phyloP scores from a whole-genome alignment of 2,888 invertebrate genomes.

The Lasioglossum leucozonium region DNA sequence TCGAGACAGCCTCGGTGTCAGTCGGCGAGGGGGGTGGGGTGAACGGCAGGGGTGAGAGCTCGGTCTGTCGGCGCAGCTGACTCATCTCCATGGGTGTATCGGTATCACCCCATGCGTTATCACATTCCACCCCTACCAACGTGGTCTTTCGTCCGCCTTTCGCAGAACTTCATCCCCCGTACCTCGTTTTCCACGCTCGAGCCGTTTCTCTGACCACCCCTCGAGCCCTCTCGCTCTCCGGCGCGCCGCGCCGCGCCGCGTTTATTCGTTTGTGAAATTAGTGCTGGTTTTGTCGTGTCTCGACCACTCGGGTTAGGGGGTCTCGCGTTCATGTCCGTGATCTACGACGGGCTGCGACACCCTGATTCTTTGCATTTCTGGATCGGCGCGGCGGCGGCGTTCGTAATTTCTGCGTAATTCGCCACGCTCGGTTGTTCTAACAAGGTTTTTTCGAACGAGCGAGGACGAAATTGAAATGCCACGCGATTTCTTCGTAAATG shows the following conservation, averaged over 20 bases:
- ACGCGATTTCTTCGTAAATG: too few species aligned
- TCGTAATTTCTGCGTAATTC: constrained; percentile 2
- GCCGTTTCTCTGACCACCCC: constrained; percentile 68
- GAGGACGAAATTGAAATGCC: neutral
- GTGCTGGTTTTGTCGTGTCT: constrained; percentile 80
- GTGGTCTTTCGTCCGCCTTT: constrained; percentile 44
- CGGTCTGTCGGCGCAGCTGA: constrained; percentile 67
- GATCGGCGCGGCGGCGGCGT: neutral
- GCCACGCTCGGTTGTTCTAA: neutral
- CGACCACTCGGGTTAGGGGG: constrained; percentile 34
- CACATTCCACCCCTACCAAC: constrained; percentile 67
- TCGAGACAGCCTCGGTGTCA: constrained; percentile 22
- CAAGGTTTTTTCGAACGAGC: neutral
- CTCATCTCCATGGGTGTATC: constrained; percentile 80
- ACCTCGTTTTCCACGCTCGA: constrained; percentile 56
- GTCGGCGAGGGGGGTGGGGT: too few species aligned
- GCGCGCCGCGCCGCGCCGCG: constrained; percentile 74
- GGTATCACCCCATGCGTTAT: constrained; percentile 81
- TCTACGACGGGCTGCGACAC: constrained; percentile 31
- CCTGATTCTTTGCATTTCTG: constrained; percentile 4
- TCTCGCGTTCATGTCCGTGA: constrained; percentile 32
- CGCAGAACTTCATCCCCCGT: constrained; percentile 48
- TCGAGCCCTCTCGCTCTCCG: constrained; percentile 28
- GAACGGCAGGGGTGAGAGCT: constrained; percentile 58
- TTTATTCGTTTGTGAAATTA: constrained; percentile 85